Evolutionary conservation across 2,888 invertebrate genomes (phyloP), one percentile per base, ranked within the genome.

Genomic region (Ditula angustiorana): DNA sequence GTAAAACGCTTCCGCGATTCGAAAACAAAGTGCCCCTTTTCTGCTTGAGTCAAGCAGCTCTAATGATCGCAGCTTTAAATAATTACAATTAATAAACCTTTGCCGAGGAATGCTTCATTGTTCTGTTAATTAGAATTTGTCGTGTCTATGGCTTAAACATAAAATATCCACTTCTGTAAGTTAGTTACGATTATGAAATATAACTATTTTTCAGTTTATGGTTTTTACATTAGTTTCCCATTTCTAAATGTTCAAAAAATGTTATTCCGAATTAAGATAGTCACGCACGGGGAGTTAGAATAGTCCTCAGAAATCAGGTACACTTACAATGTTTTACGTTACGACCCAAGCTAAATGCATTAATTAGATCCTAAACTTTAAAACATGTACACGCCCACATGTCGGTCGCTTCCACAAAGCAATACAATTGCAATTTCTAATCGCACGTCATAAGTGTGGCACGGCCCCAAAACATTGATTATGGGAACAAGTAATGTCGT

Each of bases 391-490:
- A 81, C 87, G 79, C 89, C 90, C 87, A 90, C 90, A 74, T 80
- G 74, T 75, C 71, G 75, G 78, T 79, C 71, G 75, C 81, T 85
- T 87, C 81, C 77, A 79, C 74, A 80, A 82, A 72, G 78, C 80
- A 83, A 79, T 82, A 85, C 86, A 88, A 88, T 89, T 88, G 85
- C 82, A 80, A 79, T 91, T 91, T 92, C 92, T 91, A 91, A 92
- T 89, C 85, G 85, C 77, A 76, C 82, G 81, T 85, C 80, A 82
- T 79, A 89, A 88, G 87, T 90, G 87, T 88, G 86, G 86, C 90
- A 81, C 77, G 84, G 90, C 87, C 92, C 92, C 86, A 89, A 88
- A 91, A 90, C 87, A 83, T 77, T 88, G 90, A 88, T 89, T 88
- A 92, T 90, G 87, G 87, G 91, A 90, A 88, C 90, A 81, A 84